Conservation (phyloP, 1,140 invertebrate species). For the Trichonephila clavipes region DNA sequence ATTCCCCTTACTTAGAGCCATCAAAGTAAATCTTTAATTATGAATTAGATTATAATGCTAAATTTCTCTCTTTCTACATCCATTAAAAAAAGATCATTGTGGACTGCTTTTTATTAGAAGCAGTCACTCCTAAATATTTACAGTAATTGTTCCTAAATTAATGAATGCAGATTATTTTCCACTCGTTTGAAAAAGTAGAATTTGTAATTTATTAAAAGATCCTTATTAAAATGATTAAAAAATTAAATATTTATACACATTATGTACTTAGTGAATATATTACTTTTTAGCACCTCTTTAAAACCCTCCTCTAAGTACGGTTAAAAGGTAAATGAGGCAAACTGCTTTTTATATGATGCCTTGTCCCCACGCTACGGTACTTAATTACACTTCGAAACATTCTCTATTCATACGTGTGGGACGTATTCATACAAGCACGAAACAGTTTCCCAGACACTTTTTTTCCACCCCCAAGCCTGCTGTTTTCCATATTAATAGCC, state of each 20-base stretch:
- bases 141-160: too few relatives aligned
- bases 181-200: too few relatives aligned
- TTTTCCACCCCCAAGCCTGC: background rate
- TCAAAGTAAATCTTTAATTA: too few relatives aligned
- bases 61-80: too few relatives aligned
- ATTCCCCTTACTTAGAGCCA: too few relatives aligned
- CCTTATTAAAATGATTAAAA: background rate
- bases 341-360: constrained; percentile 39
- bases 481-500: constrained; percentile 35
- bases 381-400: constrained; percentile 18
- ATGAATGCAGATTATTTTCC: too few relatives aligned
- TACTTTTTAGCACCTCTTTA: background rate
- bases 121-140: too few relatives aligned
- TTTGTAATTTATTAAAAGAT: background rate
- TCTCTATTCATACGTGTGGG: background rate
- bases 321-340: constrained; percentile 13
- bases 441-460: background rate
- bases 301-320: background rate
- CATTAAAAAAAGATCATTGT: too few relatives aligned
- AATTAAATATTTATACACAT: background rate
- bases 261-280: background rate
- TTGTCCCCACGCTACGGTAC: background rate
- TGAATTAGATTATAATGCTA: too few relatives aligned
- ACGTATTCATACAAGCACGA: background rate
- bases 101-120: too few relatives aligned